Evolutionary conservation across 1,140 invertebrate genomes (phyloP).

Genomic region (Ylistrum balloti): DNA sequence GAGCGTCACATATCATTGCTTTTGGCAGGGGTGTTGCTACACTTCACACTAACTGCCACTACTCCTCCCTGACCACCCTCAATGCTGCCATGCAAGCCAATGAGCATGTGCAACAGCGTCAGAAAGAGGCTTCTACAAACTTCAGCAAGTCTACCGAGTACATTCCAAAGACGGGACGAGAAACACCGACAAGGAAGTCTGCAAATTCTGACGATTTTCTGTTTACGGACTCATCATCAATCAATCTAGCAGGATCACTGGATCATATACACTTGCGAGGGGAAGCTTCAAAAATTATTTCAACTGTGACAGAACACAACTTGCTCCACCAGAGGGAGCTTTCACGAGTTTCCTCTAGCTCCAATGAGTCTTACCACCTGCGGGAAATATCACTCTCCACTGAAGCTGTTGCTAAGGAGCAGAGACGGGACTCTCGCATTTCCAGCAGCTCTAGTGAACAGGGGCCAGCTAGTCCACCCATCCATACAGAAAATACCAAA

Average conservation of each 20-base stretch:
- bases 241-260: background rate
- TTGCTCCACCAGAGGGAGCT: slow-evolving; percentile 36
- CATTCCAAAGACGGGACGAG: slow-evolving; percentile 26
- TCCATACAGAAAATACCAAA: slow-evolving; percentile 42
- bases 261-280: background rate
- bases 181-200: background rate
- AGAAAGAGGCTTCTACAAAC: slow-evolving; percentile 53
- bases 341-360: slow-evolving; percentile 1
- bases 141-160: slow-evolving; percentile 13
- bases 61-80: slow-evolving; percentile 73
- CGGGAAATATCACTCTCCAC: slow-evolving; percentile 26
- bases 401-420: slow-evolving; percentile 42
- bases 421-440: slow-evolving; percentile 44
- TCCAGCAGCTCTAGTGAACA: slow-evolving; percentile 68
- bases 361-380: background rate
- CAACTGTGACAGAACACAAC: slow-evolving; percentile 9
- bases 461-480: slow-evolving; percentile 44
- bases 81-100: slow-evolving; percentile 71
- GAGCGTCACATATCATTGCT: slow-evolving; percentile 54
- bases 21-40: slow-evolving; percentile 78
- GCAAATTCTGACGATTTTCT: slow-evolving; percentile 32
- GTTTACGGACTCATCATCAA: background rate
- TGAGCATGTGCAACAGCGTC: slow-evolving; percentile 57
- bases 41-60: slow-evolving; percentile 73
- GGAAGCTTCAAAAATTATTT: background rate